Base-by-base conservation (phyloP, 2,888 invertebrate genomes). In the Tupiocoris notatus region DNA sequence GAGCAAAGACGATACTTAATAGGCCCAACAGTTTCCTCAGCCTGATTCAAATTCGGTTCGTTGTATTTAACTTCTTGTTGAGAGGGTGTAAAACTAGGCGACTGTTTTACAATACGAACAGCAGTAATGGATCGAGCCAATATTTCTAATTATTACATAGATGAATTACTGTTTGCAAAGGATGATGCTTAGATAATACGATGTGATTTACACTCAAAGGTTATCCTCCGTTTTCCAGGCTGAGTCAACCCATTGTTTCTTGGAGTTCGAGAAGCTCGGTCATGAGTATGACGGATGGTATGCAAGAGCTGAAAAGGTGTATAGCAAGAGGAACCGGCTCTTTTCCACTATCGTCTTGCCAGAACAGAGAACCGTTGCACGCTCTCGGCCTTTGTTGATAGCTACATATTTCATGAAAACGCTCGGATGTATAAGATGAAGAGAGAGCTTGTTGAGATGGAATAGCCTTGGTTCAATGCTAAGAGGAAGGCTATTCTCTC, bases 361-460 rank as follows among this genome's bases (percentile, higher is more conserved):
- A 39, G 12, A 39, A 39, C 39, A 12, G 12, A 39, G 39, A 39
- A 3, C 17, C 9, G 64, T 39, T 18, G 17, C 20, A 2, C 21
- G 22, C 17, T 21, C n/a, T 25, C n/a, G 18, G 25, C 65, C 24
- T 25, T 65, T 65, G 65, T 65, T 65, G 65, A 65, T 65, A 25
- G 65, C 65, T 65, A 65, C 65, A 65, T 65, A 65, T 65, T 65
- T 65, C 65, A 65, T 39, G 65, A 18, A 65, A 39, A 25, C 66
- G 24, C 54, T 18, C 61, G 20, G 21, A 18, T 61, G 61, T 18
- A 12, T 2, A 61, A 61, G 61, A 61, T 61, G 18, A 9, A 61
- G 21, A 61, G 18, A 18, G 12, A 12, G 39, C 39, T 39, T 39
- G 39, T 39, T 39, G 6, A 39, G 39, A 39, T 39, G 39, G 39